Percentiles rank a stretch among this genome's conserved stretches.
These are phyloP conservation scores for Sesamia nonagrioides DNA, from an alignment of 1,140 invertebrate species.

Conservation along the genomic window DNA sequence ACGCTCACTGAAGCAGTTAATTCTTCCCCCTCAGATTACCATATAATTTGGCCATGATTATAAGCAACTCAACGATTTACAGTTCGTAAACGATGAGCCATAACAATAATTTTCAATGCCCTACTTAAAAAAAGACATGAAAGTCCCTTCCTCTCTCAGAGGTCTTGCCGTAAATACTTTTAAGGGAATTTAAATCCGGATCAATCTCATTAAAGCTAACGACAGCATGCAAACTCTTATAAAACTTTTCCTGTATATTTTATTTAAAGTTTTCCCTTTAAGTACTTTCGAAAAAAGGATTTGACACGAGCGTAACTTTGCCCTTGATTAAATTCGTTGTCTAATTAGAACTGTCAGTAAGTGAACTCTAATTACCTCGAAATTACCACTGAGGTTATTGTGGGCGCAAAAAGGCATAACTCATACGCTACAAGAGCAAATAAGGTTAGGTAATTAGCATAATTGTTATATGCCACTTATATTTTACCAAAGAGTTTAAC, in stretches of 20 bases:
- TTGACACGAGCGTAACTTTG: not conserved
- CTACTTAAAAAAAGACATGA: constrained; percentile 12
- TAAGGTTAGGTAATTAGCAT: constrained; percentile 9
- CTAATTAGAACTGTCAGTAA: constrained; percentile 21
- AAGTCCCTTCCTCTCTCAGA: constrained; percentile 3
- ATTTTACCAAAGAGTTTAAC: constrained; percentile 38
- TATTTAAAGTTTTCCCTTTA: constrained; percentile 42
- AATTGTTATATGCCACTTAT: constrained; percentile 26
- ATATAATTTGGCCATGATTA: constrained; percentile 20
- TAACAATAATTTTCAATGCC: constrained; percentile 20
- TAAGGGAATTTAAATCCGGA: constrained; percentile 46
- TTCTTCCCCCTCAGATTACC: constrained; percentile 4
- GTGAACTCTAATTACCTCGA: constrained; percentile 7
- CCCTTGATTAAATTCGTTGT: constrained; percentile 25
- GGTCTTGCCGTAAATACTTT: constrained; percentile 41
- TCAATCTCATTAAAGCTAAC: constrained; percentile 48
- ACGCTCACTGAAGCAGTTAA: not conserved
- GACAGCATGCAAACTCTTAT: constrained; percentile 31
- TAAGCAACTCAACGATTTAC: constrained; percentile 31
- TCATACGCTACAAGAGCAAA: constrained; percentile 7
- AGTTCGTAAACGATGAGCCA: constrained; percentile 23
- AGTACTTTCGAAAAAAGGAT: constrained; percentile 18
- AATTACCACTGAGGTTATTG: constrained; percentile 3
- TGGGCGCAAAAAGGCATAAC: not conserved
- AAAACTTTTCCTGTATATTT: constrained; percentile 30